Evolutionary conservation across 2,888 invertebrate genomes (phyloP).

Genomic region (Prosopocoilus inquinatus): DNA sequence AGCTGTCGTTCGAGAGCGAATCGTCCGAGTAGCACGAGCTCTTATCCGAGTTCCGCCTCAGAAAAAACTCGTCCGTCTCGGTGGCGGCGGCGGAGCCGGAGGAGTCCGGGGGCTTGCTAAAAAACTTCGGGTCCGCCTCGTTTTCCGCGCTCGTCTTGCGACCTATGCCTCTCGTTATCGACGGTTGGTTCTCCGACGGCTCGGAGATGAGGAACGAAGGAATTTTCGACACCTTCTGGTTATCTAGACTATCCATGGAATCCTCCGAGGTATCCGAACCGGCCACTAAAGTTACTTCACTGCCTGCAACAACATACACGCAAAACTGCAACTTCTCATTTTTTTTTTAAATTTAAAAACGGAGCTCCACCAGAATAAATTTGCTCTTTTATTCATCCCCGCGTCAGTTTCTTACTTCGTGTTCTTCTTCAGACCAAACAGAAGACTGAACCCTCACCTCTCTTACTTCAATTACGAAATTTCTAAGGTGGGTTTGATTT

Average conservation of each 20-base stretch:
- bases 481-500: no score
- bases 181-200: conserved; percentile 72
- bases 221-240: conserved; percentile 51
- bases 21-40: conserved; percentile 71
- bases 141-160: conserved; percentile 64
- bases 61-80: conserved; percentile 49
- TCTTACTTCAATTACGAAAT: no score
- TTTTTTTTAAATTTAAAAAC: no score
- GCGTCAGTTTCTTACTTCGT: no score
- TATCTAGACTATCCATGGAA: conserved; percentile 67
- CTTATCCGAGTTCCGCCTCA: conserved; percentile 67
- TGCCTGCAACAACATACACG: conserved; percentile 60
- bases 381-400: no score
- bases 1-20: conserved; percentile 66
- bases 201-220: conserved; percentile 71
- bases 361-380: no score
- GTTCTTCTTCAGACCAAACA: no score
- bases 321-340: no score
- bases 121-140: conserved; percentile 43
- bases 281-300: conserved; percentile 76
- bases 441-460: no score
- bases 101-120: conserved; percentile 19
- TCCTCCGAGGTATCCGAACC: conserved; percentile 71
- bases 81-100: no score
- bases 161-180: conserved; percentile 70